These are phyloP conservation scores for Solea solea DNA, from an alignment of 2,113 vertebrate species.

Conservation along the genomic window DNA sequence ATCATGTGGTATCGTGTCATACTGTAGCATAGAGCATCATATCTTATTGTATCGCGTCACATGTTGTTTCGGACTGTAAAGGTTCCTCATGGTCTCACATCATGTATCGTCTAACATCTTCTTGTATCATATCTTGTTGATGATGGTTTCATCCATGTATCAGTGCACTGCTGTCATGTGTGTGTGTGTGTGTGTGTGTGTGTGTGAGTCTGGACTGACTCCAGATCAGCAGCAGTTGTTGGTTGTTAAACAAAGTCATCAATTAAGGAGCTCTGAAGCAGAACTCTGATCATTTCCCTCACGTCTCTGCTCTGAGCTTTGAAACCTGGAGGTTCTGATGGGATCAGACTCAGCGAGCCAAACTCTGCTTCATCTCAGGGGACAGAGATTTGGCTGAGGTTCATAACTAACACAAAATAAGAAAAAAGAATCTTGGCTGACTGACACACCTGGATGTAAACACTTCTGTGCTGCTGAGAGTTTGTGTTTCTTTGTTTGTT, in stretches of 20 bases:
- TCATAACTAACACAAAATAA: slow-evolving; percentile 50
- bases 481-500: slow-evolving; percentile 12
- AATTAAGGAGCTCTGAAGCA: slow-evolving; percentile 69
- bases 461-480: slow-evolving; percentile 33
- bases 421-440: slow-evolving; percentile 64
- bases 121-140: too few relatives aligned
- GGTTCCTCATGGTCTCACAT: too few relatives aligned
- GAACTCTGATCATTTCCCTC: slow-evolving; percentile 48
- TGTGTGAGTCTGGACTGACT: slow-evolving; percentile 74
- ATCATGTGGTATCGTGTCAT: too few relatives aligned
- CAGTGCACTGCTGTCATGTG: background rate
- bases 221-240: slow-evolving; percentile 59
- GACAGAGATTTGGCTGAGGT: slow-evolving; percentile 41
- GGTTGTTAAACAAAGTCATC: slow-evolving; percentile 50
- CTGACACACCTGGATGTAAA: slow-evolving; percentile 64
- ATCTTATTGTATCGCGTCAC: too few relatives aligned
- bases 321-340: slow-evolving; percentile 9
- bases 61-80: too few relatives aligned
- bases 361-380: slow-evolving; percentile 25
- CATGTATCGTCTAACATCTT: too few relatives aligned
- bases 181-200: too few relatives aligned
- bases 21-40: too few relatives aligned
- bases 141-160: too few relatives aligned
- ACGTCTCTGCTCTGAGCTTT: slow-evolving; percentile 30
- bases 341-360: slow-evolving; percentile 21